A percentile compares a stretch with the other conserved stretches of the same genome.
Conservation (phyloP, 2,113 vertebrate genomes). For the Lates calcarifer region DNA sequence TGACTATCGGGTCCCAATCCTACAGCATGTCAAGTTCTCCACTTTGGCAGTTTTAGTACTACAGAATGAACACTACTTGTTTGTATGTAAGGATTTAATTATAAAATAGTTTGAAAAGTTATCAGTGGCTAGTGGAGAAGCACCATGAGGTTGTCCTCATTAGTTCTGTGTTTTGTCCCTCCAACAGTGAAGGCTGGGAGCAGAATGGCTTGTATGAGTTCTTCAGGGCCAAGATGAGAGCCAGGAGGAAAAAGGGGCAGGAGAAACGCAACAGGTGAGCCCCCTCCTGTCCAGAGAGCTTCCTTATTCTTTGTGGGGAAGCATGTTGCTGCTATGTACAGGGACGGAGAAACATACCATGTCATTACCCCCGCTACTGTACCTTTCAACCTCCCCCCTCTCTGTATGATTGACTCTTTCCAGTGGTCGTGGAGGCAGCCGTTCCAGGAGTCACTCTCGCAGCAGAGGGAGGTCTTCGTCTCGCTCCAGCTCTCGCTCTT, state of each 20-base stretch:
- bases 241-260: constrained; percentile 93
- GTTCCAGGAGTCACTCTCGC: constrained; percentile 92
- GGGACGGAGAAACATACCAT: neutral
- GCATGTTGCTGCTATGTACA: neutral
- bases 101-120: neutral
- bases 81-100: neutral
- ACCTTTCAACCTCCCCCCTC: neutral
- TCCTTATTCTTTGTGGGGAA: neutral
- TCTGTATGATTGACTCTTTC: neutral
- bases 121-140: neutral
- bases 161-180: constrained; percentile 46
- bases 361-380: neutral
- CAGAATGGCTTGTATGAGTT: constrained; percentile 98
- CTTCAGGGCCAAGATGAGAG: constrained; percentile 98
- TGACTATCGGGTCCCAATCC: no score
- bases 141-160: neutral
- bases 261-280: constrained; percentile 94
- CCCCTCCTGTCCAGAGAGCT: neutral
- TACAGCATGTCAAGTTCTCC: no score
- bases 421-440: constrained; percentile 84
- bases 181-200: constrained; percentile 96
- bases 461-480: constrained; percentile 95
- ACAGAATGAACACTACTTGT: no score
- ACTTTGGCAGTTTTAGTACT: no score
- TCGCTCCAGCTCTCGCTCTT: constrained; percentile 92